Evolutionary conservation across 2,113 vertebrate genomes (phyloP).

Genomic region (Martes martes): DNA sequence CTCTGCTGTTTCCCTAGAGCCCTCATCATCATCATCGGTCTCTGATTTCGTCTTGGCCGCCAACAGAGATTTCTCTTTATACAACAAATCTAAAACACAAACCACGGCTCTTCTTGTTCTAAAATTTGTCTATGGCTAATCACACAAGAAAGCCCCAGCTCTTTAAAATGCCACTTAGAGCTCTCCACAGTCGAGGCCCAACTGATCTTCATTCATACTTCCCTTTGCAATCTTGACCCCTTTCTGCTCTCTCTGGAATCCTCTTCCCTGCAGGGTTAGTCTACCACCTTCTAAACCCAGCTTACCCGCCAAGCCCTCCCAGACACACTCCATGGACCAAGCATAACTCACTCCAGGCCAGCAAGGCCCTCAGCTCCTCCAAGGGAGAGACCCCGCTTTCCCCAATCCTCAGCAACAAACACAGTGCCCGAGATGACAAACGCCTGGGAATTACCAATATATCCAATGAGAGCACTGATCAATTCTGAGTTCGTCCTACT

Average conservation of each 20-base stretch:
- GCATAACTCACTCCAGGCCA: neutral
- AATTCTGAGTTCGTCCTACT: neutral
- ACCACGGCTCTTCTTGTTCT: neutral
- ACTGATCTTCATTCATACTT: neutral
- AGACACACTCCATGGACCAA: neutral
- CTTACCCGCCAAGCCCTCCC: neutral
- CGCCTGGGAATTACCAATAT: neutral
- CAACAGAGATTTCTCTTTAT: neutral
- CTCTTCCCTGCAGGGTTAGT: neutral
- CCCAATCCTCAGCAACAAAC: neutral
- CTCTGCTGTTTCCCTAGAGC: neutral
- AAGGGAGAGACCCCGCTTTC: neutral
- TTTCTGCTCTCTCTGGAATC: neutral
- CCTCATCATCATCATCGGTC: neutral
- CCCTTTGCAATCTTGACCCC: neutral
- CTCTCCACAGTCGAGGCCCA: neutral
- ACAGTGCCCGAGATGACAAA: neutral
- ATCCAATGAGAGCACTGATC: neutral
- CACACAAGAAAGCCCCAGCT: neutral
- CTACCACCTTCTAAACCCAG: neutral
- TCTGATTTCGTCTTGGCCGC: neutral
- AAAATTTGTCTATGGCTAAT: neutral
- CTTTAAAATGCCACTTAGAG: neutral
- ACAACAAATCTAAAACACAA: slow-evolving; percentile 27
- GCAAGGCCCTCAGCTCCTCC: neutral